Conservation (phyloP, 1,140 invertebrate species). For the Telenomus remus region DNA sequence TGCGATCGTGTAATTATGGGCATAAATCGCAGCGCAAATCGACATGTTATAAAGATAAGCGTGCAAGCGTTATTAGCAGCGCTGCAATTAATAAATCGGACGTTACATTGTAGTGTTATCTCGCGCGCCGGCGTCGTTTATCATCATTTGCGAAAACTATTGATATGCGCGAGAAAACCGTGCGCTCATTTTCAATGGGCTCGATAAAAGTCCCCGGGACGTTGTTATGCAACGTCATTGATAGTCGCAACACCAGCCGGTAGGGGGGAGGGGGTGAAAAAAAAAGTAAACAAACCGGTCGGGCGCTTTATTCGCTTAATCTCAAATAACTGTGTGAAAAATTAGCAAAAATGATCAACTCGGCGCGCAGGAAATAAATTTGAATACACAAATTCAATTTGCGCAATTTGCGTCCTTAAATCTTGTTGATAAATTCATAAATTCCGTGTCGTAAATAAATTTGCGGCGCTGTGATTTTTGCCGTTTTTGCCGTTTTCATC, state of each 20-base stretch:
- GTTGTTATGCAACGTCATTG: conserved; percentile 9
- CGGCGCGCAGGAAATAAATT: too few species aligned
- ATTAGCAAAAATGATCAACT: too few species aligned
- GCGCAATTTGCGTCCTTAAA: too few species aligned
- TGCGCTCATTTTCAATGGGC: conserved; percentile 8
- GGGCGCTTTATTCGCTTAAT: background rate
- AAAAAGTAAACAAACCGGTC: too few species aligned
- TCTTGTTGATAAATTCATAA: too few species aligned
- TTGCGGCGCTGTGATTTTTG: too few species aligned
- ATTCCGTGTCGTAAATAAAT: too few species aligned
- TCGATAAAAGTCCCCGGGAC: conserved; percentile 9
- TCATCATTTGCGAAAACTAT: conserved; percentile 21
- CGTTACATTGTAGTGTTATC: conserved; percentile 25
- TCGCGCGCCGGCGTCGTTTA: conserved; percentile 21
- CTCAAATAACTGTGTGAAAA: background rate
- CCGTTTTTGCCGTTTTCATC: too few species aligned
- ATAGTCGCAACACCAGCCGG: background rate
- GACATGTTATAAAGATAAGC: conserved; percentile 37
- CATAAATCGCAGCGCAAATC: conserved; percentile 33
- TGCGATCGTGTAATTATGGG: conserved; percentile 31
- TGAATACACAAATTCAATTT: too few species aligned
- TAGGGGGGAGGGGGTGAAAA: too few species aligned
- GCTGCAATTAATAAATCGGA: conserved; percentile 38
- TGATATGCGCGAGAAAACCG: conserved; percentile 15
- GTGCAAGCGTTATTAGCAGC: conserved; percentile 18